These are phyloP conservation scores for Lathamus discolor DNA, from an alignment of 2,113 vertebrate genomes.

Conservation along the genomic window DNA sequence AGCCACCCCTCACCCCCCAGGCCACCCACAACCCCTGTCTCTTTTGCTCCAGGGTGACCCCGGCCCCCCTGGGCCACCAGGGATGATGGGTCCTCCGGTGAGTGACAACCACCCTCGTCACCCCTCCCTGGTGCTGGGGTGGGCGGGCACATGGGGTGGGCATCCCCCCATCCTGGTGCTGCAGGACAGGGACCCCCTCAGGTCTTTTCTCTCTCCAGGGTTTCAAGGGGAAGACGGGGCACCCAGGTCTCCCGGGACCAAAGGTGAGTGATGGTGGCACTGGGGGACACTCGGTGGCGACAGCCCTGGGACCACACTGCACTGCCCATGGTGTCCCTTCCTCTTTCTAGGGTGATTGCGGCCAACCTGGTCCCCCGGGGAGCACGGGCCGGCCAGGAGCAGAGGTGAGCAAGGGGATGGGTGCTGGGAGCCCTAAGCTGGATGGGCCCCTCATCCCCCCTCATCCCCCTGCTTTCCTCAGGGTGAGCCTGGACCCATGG, in stretches of 20 bases:
- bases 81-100: slow-evolving; percentile 90
- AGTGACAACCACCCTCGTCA: neutral
- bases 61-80: slow-evolving; percentile 82
- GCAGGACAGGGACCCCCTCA: neutral
- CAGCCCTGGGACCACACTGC: accelerated
- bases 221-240: slow-evolving; percentile 85
- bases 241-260: slow-evolving; percentile 78
- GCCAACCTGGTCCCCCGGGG: slow-evolving; percentile 85
- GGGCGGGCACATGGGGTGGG: neutral
- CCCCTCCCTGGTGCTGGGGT: accelerated
- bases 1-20: neutral
- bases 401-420: slow-evolving; percentile 72
- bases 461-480: slow-evolving; percentile 41
- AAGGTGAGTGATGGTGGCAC: slow-evolving; percentile 63
- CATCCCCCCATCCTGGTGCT: neutral
- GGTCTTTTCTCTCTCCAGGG: slow-evolving; percentile 69
- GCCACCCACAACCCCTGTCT: neutral
- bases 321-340: accelerated
- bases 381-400: slow-evolving; percentile 81
- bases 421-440: neutral
- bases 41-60: slow-evolving; percentile 81
- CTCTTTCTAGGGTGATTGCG: slow-evolving; percentile 84
- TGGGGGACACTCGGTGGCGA: neutral
- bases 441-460: neutral
- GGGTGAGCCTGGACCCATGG: slow-evolving; percentile 91